A percentile compares a stretch with the other conserved stretches of the same genome.
These are phyloP conservation scores for Chromoteleia sp. DNA, from an alignment of 2,888 invertebrate genomes.

Conservation along the genomic window DNA sequence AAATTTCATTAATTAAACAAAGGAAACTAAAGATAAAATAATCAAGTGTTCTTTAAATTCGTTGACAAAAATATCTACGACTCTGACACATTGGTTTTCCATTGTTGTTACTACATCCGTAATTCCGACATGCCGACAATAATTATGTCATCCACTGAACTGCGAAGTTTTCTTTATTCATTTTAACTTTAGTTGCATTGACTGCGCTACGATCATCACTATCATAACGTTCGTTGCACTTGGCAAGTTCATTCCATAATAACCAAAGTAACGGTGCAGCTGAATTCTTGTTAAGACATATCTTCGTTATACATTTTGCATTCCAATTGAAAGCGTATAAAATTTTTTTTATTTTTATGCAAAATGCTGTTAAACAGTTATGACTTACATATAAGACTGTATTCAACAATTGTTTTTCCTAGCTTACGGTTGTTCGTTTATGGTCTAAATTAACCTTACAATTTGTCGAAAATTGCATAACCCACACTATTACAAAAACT, in stretches of 20 bases:
- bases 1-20: too few species aligned
- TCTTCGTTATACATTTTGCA: not conserved
- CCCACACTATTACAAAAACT: too few species aligned
- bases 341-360: not conserved
- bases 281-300: not conserved
- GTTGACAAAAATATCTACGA: too few species aligned
- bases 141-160: conserved; percentile 3
- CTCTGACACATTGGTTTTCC: too few species aligned
- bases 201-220: not conserved
- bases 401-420: too few species aligned
- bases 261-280: conserved; percentile 5
- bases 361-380: not conserved
- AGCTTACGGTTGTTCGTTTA: too few species aligned
- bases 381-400: too few species aligned
- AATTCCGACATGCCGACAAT: not conserved
- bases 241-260: conserved; percentile 16
- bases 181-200: conserved; percentile 10
- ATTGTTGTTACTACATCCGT: not conserved
- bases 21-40: too few species aligned
- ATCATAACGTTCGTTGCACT: conserved; percentile 7
- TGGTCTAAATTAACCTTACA: too few species aligned
- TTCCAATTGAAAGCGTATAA: not conserved
- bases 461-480: too few species aligned
- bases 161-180: conserved; percentile 20
- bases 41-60: too few species aligned